Percentiles rank a stretch among this genome's conserved stretches.
phyloP scores from a whole-genome alignment of 2,797 vertebrate species.

The Ptychadena robeensis region DNA sequence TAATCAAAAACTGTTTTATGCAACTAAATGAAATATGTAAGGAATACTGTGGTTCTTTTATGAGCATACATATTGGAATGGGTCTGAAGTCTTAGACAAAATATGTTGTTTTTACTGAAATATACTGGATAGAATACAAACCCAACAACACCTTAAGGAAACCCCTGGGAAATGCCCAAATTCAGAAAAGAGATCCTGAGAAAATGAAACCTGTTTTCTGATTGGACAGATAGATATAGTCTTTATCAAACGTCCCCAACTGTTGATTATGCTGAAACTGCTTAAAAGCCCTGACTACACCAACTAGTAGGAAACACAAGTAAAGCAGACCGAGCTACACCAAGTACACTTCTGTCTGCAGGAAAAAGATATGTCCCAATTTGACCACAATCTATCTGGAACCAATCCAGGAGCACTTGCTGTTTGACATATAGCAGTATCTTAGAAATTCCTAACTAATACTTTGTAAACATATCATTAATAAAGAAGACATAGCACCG shows the following conservation, averaged over 20 bases:
- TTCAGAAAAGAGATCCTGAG: neutral
- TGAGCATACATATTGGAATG: neutral
- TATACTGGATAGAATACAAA: neutral
- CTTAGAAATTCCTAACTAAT: neutral
- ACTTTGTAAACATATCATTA: neutral
- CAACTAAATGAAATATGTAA: no score
- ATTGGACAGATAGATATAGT: conserved; percentile 2
- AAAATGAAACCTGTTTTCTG: conserved; percentile 19
- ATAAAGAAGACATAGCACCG: neutral
- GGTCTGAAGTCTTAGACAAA: neutral
- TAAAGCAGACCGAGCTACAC: conserved; percentile 2
- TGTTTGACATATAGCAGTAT: neutral
- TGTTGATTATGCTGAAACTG: conserved; percentile 21
- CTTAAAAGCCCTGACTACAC: neutral
- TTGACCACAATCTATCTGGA: conserved; percentile 25
- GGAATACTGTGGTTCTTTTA: no score
- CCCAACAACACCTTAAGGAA: neutral
- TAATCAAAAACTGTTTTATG: no score
- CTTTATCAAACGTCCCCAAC: conserved; percentile 50
- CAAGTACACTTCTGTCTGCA: conserved; percentile 28
- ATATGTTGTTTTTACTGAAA: neutral
- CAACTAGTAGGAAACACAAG: conserved; percentile 16
- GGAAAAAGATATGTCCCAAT: conserved; percentile 45
- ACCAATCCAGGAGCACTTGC: conserved; percentile 1
- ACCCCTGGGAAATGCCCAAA: neutral